Evolutionary conservation across 2,888 invertebrate species (phyloP).

Genomic region (Melanotus villosus): DNA sequence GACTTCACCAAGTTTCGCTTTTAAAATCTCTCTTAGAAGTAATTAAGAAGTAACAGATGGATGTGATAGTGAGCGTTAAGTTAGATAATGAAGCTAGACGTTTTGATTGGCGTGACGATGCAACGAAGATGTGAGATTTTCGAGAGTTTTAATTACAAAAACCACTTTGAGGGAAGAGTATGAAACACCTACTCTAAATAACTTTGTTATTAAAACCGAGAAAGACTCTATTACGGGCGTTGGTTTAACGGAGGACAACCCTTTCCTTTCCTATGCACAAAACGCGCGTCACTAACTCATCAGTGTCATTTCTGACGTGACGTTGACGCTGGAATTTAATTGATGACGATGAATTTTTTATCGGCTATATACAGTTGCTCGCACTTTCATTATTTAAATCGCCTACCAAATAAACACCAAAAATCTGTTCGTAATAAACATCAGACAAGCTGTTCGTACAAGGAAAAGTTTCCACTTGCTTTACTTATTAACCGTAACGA

Average conservation of each 20-base stretch:
- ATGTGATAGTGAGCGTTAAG: conserved; percentile 2
- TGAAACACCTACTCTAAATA: conserved; percentile 2
- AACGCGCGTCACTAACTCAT: conserved; percentile 8
- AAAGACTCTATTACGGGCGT: background rate
- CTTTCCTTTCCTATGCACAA: background rate
- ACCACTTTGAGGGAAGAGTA: background rate
- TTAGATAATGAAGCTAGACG: conserved; percentile 6
- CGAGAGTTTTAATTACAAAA: conserved; percentile 10
- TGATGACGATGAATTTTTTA: conserved; percentile 21
- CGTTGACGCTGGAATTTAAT: background rate
- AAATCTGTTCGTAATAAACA: too few species aligned
- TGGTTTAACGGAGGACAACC: conserved; percentile 9
- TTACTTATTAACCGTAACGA: too few species aligned
- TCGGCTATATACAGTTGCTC: background rate
- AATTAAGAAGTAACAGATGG: conserved; percentile 12
- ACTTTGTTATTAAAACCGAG: conserved; percentile 2
- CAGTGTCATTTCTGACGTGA: conserved; percentile 13
- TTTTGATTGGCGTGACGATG: conserved; percentile 10
- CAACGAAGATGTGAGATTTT: conserved; percentile 1
- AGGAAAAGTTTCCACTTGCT: too few species aligned
- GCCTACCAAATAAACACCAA: too few species aligned
- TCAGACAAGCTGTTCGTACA: too few species aligned
- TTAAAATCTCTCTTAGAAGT: background rate
- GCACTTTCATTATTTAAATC: conserved; percentile 13
- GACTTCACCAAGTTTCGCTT: background rate